Evolutionary conservation across 2,113 vertebrate species (phyloP), one percentile per base, ranked within the genome.

Genomic region (Cryptotis parvus): DNA sequence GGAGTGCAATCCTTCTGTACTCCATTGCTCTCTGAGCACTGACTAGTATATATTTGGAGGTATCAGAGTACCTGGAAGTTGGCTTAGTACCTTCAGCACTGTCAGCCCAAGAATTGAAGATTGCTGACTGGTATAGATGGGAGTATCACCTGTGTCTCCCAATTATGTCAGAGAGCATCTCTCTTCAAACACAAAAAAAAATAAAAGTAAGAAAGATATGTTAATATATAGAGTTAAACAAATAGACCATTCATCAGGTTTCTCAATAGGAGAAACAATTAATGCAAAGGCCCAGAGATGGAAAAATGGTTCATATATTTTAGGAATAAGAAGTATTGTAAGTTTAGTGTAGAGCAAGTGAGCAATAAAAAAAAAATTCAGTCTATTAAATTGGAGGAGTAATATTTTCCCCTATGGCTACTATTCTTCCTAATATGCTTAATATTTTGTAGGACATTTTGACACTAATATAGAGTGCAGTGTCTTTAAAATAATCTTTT

Each of bases 401-500:
- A 43, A 52, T 81, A 18, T 1, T 52, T 68, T 27, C 3, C 29
- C 27, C 27, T 77, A 8, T 70, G 78, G 20, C 63, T 78, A 18
- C 26, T n/a, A n/a, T n/a, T n/a, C n/a, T n/a, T n/a, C n/a, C n/a
- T 72, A 33, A 79, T 6, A 55, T 15, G 29, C 0, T 2, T 11
- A 69, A 29, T 24, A 1, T 10, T 66, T 55, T 39, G 1, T 31
- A 55, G 18, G 18, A 18, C 5, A 66, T 86, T 90, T 75, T 87
- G 52, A 58, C 8, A 52, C 76, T 49, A 1, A 75, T 24, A 80
- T 20, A 70, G 0, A 72, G 0, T 88, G 4, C 22, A 43, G 14
- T 43, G 16, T 39, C 35, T 93, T 94, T 37, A 90, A 92, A 93
- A 24, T 8, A 26, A 52, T 52, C 3, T 49, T 49, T 49, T 49